A percentile compares a stretch with the other conserved stretches of the same genome.
phyloP scores from a whole-genome alignment of 2,888 invertebrate genomes.

The Halictus quadricinctus region DNA sequence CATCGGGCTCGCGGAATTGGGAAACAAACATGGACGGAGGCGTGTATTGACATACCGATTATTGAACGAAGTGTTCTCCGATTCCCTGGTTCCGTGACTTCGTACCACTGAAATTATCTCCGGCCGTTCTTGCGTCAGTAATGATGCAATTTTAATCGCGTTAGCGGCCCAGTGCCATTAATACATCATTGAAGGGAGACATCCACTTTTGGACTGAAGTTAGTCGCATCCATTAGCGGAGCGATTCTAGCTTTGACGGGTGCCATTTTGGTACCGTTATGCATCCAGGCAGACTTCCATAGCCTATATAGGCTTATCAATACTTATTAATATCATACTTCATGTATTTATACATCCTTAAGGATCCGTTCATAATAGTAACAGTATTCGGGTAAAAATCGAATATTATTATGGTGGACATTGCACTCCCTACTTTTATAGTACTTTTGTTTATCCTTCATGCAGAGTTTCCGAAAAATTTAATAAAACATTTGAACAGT shows the following conservation, averaged over 20 bases:
- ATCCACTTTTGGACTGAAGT: not conserved
- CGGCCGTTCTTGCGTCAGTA: not conserved
- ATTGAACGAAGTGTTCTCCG: not conserved
- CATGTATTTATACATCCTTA: not conserved
- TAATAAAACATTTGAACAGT: too few species aligned
- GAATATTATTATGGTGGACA: too few species aligned
- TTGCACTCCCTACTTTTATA: too few species aligned
- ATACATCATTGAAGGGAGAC: not conserved
- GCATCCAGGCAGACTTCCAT: not conserved
- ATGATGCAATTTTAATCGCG: not conserved
- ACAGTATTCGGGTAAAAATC: too few species aligned
- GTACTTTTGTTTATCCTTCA: too few species aligned
- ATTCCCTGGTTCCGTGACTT: not conserved
- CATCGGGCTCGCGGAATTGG: slow-evolving; percentile 11
- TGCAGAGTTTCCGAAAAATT: too few species aligned
- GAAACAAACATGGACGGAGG: slow-evolving; percentile 3
- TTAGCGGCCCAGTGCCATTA: not conserved
- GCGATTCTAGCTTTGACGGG: not conserved
- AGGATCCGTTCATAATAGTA: not conserved
- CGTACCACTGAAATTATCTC: slow-evolving; percentile 14
- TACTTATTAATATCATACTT: not conserved
- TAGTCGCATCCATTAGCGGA: not conserved
- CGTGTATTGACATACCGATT: slow-evolving; percentile 8
- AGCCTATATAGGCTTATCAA: not conserved
- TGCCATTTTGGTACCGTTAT: not conserved